Conservation (phyloP, 2,888 invertebrate genomes). For the Chouioia cunea region DNA sequence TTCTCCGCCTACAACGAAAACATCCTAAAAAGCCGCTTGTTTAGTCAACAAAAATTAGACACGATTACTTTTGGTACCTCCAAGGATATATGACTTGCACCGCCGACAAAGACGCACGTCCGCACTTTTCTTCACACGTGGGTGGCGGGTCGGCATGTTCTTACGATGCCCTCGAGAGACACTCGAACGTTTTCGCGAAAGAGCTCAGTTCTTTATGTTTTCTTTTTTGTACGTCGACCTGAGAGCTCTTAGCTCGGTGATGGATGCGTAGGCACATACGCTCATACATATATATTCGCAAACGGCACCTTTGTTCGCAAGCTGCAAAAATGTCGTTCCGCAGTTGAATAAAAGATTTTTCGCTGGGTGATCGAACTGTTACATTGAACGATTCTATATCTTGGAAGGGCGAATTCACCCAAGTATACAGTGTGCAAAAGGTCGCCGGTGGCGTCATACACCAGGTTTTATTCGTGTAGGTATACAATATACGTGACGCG, state of each 20-base stretch:
- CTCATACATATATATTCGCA: slow-evolving; percentile 6
- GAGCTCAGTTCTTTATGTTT: background rate
- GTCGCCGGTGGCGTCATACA: slow-evolving; percentile 35
- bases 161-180: slow-evolving; percentile 62
- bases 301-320: background rate
- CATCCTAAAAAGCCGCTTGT: slow-evolving; percentile 13
- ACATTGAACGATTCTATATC: background rate
- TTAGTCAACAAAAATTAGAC: slow-evolving; percentile 32
- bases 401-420: slow-evolving; percentile 50
- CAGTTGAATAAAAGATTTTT: slow-evolving; percentile 33
- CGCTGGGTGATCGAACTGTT: no score
- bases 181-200: background rate
- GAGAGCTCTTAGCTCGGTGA: slow-evolving; percentile 13
- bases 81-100: slow-evolving; percentile 7
- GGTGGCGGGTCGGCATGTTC: slow-evolving; percentile 63
- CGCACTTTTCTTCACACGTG: slow-evolving; percentile 54
- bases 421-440: slow-evolving; percentile 20
- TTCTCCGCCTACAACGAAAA: background rate
- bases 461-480: no score
- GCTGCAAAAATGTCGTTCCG: background rate
- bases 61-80: slow-evolving; percentile 11
- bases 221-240: slow-evolving; percentile 1
- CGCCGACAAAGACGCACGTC: background rate
- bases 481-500: background rate
- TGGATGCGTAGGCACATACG: slow-evolving; percentile 15